These are phyloP conservation scores for Orbicella faveolata DNA, from an alignment of 64 coral and sea anemone genomes.

Conservation along the genomic window DNA sequence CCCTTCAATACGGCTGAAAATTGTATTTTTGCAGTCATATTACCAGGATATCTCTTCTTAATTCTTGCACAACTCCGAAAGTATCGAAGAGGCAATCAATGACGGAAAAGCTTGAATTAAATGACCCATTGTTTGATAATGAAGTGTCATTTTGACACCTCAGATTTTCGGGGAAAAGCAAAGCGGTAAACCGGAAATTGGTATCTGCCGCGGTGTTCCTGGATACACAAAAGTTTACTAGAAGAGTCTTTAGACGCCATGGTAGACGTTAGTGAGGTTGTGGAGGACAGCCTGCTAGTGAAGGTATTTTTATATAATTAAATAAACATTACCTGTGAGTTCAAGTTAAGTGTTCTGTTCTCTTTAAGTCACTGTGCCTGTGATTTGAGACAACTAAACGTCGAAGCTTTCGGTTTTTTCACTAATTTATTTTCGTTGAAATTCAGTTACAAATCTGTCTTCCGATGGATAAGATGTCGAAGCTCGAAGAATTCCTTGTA, in stretches of 20 bases:
- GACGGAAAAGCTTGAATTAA: neutral
- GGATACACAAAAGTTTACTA: neutral
- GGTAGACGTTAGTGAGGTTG: neutral
- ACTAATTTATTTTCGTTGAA: conserved; percentile 3
- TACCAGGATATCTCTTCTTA: neutral
- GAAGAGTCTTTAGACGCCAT: neutral
- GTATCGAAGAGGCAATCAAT: neutral
- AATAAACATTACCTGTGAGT: too few relatives aligned
- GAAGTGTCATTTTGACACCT: neutral
- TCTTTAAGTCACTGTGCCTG: too few relatives aligned
- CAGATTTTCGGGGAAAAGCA: neutral
- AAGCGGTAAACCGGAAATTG: neutral
- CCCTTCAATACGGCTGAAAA: conserved; percentile 5
- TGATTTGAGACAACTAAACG: too few relatives aligned
- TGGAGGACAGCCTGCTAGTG: neutral
- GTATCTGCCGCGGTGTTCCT: neutral
- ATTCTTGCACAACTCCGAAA: neutral
- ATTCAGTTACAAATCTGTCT: neutral
- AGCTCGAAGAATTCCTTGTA: conserved; percentile 2
- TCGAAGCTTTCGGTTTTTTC: neutral
- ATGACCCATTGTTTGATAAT: conserved; percentile 3
- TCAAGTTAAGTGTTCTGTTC: too few relatives aligned
- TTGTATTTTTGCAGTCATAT: conserved; percentile 5
- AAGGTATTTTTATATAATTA: neutral
- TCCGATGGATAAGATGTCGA: neutral